These are phyloP conservation scores for Oncorhynchus mykiss DNA, from an alignment of 2,113 vertebrate genomes.

Conservation along the genomic window DNA sequence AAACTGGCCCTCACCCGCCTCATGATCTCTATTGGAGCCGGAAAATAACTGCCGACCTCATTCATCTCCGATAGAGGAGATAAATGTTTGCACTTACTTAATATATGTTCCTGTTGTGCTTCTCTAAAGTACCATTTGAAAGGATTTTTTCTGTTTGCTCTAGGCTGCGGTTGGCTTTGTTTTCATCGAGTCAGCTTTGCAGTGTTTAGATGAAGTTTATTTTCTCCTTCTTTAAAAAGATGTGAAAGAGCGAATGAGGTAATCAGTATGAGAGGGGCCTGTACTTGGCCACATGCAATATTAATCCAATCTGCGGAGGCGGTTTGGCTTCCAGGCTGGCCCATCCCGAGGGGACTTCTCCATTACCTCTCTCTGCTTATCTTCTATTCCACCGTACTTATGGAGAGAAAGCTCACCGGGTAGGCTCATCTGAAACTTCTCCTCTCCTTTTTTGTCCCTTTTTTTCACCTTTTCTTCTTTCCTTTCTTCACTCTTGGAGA, in stretches of 20 bases:
- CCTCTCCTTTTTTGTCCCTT: constrained; percentile 16
- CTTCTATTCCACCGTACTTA: constrained; percentile 44
- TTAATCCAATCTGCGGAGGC: constrained; percentile 66
- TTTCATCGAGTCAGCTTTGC: constrained; percentile 32
- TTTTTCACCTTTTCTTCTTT: constrained; percentile 12
- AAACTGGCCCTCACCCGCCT: not conserved
- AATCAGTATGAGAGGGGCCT: constrained; percentile 45
- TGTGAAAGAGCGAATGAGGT: constrained; percentile 45
- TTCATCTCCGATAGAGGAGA: no score
- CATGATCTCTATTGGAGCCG: no score
- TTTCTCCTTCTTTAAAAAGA: constrained; percentile 37
- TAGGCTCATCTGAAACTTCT: constrained; percentile 36
- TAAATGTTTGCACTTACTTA: no score
- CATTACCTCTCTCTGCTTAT: constrained; percentile 59
- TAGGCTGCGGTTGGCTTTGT: constrained; percentile 34
- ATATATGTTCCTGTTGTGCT: no score
- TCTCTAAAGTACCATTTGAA: no score
- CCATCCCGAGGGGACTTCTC: constrained; percentile 52
- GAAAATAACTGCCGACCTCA: no score
- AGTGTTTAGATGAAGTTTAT: constrained; percentile 33
- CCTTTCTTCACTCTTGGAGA: constrained; percentile 21
- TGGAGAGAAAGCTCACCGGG: constrained; percentile 9
- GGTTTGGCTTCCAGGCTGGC: constrained; percentile 54
- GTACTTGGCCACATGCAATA: constrained; percentile 56
- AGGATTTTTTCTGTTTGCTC: no score